phyloP scores from a whole-genome alignment of 2,113 vertebrate species.

The Entelurus aequoreus region DNA sequence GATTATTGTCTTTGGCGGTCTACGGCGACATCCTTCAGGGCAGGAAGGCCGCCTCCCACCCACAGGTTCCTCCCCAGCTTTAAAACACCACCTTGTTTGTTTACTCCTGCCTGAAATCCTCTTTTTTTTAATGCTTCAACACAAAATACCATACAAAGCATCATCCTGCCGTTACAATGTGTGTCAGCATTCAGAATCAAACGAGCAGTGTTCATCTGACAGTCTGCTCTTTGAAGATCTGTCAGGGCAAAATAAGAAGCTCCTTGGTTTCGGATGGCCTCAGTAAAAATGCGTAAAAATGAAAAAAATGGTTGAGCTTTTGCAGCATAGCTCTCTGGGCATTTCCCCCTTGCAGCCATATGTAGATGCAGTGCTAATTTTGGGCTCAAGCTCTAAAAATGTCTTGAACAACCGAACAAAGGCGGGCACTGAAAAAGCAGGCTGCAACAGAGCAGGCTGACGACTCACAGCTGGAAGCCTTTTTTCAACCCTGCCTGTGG shows the following conservation, averaged over 20 bases:
- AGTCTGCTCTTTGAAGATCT: background rate
- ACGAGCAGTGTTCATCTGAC: conserved; percentile 1
- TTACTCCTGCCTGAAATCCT: conserved; percentile 33
- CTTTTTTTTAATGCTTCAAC: background rate
- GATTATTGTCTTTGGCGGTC: conserved; percentile 40
- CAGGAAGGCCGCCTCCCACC: conserved; percentile 35
- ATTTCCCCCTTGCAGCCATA: conserved; percentile 37
- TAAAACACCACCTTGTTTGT: conserved; percentile 17
- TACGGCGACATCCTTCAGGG: conserved; percentile 45
- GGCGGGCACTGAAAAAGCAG: conserved; percentile 4
- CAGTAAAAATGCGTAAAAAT: background rate
- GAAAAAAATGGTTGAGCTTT: conserved; percentile 1
- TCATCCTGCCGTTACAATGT: background rate
- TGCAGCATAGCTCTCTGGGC: conserved; percentile 34
- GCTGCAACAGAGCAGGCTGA: conserved; percentile 8
- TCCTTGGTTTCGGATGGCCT: conserved; percentile 9
- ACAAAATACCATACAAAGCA: background rate
- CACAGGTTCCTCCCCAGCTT: conserved; percentile 32
- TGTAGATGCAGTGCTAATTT: conserved; percentile 46
- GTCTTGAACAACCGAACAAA: conserved; percentile 28
- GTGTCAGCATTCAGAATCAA: conserved; percentile 3
- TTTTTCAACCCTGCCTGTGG: background rate
- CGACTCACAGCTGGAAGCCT: conserved; percentile 13
- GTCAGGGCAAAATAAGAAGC: conserved; percentile 15
- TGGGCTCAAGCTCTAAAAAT: conserved; percentile 32